Evolutionary conservation across 2,888 invertebrate genomes (phyloP), one percentile per base, ranked within the genome.

Genomic region (Stomorhina lunata): DNA sequence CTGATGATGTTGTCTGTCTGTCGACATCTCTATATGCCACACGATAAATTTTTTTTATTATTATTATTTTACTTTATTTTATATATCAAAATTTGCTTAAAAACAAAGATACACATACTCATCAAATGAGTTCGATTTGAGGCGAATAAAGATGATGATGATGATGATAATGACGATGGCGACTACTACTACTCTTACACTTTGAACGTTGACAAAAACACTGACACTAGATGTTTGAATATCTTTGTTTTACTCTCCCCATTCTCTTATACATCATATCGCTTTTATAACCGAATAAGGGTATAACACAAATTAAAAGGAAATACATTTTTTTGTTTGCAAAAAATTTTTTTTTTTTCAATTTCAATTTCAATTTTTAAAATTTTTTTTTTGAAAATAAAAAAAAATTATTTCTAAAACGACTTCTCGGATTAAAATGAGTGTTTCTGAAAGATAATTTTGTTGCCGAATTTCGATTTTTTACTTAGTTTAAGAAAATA

Each of bases 21-120:
- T 20, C 50, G 53, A 65, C 29, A 22, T 55, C 53, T 43, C 73
- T 78, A 68, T 75, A 22, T 53, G 75, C 50, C 65, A 82, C 75
- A 79, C 82, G 73, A 71, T 75, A 69, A 75, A 71, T 78, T 57
- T 72, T 82, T 81, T 53, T 66, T 66, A 48, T 48, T 66, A 57
- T 37, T 10, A 37, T 37, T 37, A 37, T 37, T 12, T n/a, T 37
- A 12, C 37, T 66, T n/a, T 68, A 57, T 77, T 59, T 77, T 77
- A 59, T 68, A 34, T 40, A 77, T 57, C 40, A 48, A 63, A 81
- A 77, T 61, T 61, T 40, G 25, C 37, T 59, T 48, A 59, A 71
- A 57, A 50, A 80, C 73, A 80, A 80, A 65, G 55, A 25, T 43
- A 69, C 50, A 75, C 37, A 68, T n/a, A 69, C 69, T 53, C n/a